Percentiles rank a stretch among this genome's conserved stretches.
Conservation (phyloP, 2,113 vertebrate genomes). For the Genyomyrus donnyi region DNA sequence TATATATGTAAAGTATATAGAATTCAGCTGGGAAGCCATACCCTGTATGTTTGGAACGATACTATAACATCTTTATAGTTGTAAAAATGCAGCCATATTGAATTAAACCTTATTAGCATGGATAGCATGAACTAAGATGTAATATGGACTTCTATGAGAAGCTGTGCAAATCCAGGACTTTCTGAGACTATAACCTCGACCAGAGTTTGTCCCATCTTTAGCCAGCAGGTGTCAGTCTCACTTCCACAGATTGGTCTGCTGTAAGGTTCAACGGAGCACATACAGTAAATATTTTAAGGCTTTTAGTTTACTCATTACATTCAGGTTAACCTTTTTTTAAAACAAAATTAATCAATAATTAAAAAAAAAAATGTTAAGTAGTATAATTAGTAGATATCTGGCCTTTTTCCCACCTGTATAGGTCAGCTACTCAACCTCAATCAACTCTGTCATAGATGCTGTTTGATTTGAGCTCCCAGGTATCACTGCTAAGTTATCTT, state of each 20-base stretch:
- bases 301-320: not conserved
- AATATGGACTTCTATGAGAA: not conserved
- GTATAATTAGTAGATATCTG: not conserved
- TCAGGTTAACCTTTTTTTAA: not conserved
- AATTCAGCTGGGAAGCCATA: not conserved
- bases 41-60: not conserved
- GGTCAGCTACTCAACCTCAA: not conserved
- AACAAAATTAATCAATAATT: not conserved
- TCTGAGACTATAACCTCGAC: not conserved
- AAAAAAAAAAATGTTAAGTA: not conserved
- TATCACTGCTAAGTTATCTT: not conserved
- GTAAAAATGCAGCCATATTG: not conserved
- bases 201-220: not conserved
- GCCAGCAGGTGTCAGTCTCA: not conserved
- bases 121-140: not conserved
- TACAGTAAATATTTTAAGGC: not conserved
- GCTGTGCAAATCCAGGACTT: not conserved
- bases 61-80: not conserved
- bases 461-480: not conserved
- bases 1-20: not conserved
- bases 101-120: not conserved
- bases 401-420: not conserved
- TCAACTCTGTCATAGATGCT: not conserved
- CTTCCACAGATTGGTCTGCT: not conserved
- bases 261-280: not conserved